A percentile compares a stretch with the other conserved stretches of the same genome.
These are phyloP conservation scores for Oscheius sp. DNA, from an alignment of 2,888 invertebrate genomes.

Conservation along the genomic window DNA sequence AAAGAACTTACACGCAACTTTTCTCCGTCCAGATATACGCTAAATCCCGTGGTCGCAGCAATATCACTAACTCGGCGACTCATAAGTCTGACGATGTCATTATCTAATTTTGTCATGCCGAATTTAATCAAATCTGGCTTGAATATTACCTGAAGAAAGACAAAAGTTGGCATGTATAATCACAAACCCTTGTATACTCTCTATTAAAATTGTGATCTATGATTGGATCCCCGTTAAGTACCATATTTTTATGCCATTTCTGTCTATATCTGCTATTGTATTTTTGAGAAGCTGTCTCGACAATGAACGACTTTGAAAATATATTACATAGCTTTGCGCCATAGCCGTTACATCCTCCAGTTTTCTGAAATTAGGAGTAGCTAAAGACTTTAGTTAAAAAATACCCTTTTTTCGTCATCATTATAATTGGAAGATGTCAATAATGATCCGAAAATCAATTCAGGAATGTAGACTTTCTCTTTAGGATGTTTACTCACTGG, in stretches of 20 bases:
- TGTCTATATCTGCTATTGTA: conserved; percentile 88
- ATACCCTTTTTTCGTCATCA: conserved; percentile 91
- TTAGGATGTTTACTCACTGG: conserved; percentile 92
- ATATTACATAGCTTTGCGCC: conserved; percentile 99
- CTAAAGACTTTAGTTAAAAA: background rate
- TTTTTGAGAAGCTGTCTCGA: conserved; percentile 90
- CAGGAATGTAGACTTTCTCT: conserved; percentile 94
- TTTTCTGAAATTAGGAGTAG: conserved; percentile 25
- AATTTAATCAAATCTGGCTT: conserved; percentile 92
- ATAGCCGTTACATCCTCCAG: conserved; percentile 91
- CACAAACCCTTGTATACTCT: conserved; percentile 82
- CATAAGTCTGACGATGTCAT: conserved; percentile 90
- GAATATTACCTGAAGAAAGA: conserved; percentile 79
- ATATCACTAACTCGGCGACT: conserved; percentile 91
- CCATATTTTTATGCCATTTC: conserved; percentile 95
- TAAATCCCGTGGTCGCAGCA: conserved; percentile 87
- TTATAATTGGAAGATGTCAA: conserved; percentile 98
- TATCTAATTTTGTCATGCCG: conserved; percentile 90
- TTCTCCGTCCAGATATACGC: conserved; percentile 89
- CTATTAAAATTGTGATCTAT: conserved; percentile 75
- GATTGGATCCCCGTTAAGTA: conserved; percentile 82
- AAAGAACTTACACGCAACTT: conserved; percentile 76
- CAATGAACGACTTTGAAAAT: conserved; percentile 92
- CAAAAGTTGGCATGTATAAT: background rate
- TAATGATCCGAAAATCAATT: conserved; percentile 98